Conservation (phyloP, 2,888 invertebrate genomes). For the Aspidiotus rigidus region DNA sequence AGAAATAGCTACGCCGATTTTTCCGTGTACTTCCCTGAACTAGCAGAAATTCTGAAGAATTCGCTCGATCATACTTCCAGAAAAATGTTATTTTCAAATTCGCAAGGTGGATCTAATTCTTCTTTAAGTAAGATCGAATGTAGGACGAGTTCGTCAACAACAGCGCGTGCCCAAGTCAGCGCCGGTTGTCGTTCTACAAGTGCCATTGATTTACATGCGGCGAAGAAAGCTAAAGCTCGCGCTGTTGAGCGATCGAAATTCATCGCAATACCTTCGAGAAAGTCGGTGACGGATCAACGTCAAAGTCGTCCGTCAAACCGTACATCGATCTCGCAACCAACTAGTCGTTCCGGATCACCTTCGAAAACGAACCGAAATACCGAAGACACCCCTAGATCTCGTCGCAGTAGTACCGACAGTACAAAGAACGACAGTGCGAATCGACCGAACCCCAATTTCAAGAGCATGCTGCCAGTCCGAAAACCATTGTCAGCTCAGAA, state of each 20-base stretch:
- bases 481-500: not conserved
- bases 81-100: constrained; percentile 54
- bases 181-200: constrained; percentile 57
- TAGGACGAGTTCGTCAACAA: not conserved
- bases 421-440: constrained; percentile 34
- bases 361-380: constrained; percentile 64
- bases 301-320: constrained; percentile 50
- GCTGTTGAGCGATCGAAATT: constrained; percentile 65
- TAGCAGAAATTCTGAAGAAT: constrained; percentile 73
- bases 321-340: constrained; percentile 80
- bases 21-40: constrained; percentile 79
- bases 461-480: constrained; percentile 1
- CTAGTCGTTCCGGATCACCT: constrained; percentile 87
- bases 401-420: constrained; percentile 5
- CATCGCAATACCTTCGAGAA: constrained; percentile 18
- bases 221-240: constrained; percentile 73
- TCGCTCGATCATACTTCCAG: constrained; percentile 71
- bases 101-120: constrained; percentile 26
- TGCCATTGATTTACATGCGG: constrained; percentile 86
- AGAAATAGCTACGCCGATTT: constrained; percentile 78
- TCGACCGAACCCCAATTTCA: constrained; percentile 42
- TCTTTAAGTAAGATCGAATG: constrained; percentile 3
- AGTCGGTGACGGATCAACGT: constrained; percentile 11
- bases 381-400: not conserved
- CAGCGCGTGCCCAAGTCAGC: not conserved